Conservation (phyloP, 2,113 vertebrate genomes). For the Rhabdornis inornatus region DNA sequence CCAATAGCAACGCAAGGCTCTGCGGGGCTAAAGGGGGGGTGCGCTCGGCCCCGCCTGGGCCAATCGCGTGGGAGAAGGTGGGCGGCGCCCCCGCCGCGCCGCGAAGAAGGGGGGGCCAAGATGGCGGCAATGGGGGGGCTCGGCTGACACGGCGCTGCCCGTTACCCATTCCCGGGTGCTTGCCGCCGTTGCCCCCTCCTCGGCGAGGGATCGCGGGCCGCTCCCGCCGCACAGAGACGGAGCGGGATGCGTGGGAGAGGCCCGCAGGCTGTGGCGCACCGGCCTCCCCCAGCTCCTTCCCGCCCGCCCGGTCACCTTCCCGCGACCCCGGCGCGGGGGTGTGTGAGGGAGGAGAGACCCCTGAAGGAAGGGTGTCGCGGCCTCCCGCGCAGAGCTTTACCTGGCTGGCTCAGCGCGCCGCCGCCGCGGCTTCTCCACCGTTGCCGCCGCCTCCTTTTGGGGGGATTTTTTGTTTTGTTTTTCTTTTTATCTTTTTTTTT, state of each 20-base stretch:
- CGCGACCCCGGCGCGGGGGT: neutral
- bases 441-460: neutral
- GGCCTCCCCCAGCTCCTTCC: neutral
- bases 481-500: no score
- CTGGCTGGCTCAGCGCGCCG: slow-evolving; percentile 20
- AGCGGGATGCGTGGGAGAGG: neutral
- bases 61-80: slow-evolving; percentile 57
- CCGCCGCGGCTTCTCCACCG: slow-evolving; percentile 22
- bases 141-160: neutral
- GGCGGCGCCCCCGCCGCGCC: neutral
- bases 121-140: slow-evolving; percentile 70
- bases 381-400: slow-evolving; percentile 21
- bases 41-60: neutral
- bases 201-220: neutral
- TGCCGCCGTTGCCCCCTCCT: neutral
- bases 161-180: neutral
- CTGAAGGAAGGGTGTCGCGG: slow-evolving; percentile 3
- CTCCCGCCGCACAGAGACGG: neutral
- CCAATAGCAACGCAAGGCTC: neutral
- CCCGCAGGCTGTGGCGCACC: neutral
- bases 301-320: slow-evolving; percentile 35
- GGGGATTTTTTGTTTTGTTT: neutral
- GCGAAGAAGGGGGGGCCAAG: slow-evolving; percentile 57
- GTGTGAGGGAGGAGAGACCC: slow-evolving; percentile 8
- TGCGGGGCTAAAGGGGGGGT: neutral